These are phyloP conservation scores for Procambarus virginalis DNA, from an alignment of 1,140 invertebrate genomes.

Conservation along the genomic window DNA sequence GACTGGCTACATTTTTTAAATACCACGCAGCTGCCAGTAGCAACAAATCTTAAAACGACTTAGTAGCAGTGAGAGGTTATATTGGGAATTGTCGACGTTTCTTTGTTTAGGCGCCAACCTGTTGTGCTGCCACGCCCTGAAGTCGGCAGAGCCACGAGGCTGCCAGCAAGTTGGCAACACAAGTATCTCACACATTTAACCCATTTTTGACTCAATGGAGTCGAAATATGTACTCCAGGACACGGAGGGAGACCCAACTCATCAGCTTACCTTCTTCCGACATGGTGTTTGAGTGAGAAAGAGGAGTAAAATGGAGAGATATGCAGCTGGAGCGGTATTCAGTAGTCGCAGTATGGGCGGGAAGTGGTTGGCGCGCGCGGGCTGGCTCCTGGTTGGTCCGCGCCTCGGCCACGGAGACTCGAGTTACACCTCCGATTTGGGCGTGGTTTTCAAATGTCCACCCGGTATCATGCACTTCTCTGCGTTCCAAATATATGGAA, in stretches of 20 bases:
- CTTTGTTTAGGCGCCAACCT: conserved; percentile 11
- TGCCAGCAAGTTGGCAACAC: conserved; percentile 3
- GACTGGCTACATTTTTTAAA: not conserved
- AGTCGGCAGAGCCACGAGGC: conserved; percentile 9
- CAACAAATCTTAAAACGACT: too few species aligned
- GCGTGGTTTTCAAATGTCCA: conserved; percentile 12
- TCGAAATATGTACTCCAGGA: not conserved
- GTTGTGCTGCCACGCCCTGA: conserved; percentile 12
- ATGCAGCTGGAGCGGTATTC: conserved; percentile 10
- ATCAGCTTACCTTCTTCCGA: conserved; percentile 5
- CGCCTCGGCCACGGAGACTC: not conserved
- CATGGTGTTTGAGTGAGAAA: conserved; percentile 12
- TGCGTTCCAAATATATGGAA: not conserved
- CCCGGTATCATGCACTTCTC: not conserved
- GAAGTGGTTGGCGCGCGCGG: conserved; percentile 14
- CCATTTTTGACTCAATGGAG: not conserved
- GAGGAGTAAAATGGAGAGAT: conserved; percentile 8
- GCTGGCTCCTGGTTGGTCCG: conserved; percentile 14
- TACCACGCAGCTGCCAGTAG: too few species aligned
- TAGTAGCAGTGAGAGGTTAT: not conserved
- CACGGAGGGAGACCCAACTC: not conserved
- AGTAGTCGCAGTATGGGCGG: conserved; percentile 13
- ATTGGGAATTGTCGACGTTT: not conserved
- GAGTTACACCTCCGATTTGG: not conserved
- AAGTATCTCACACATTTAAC: not conserved